phyloP scores from a whole-genome alignment of 2,113 vertebrate species.

The Amazona vittata region DNA sequence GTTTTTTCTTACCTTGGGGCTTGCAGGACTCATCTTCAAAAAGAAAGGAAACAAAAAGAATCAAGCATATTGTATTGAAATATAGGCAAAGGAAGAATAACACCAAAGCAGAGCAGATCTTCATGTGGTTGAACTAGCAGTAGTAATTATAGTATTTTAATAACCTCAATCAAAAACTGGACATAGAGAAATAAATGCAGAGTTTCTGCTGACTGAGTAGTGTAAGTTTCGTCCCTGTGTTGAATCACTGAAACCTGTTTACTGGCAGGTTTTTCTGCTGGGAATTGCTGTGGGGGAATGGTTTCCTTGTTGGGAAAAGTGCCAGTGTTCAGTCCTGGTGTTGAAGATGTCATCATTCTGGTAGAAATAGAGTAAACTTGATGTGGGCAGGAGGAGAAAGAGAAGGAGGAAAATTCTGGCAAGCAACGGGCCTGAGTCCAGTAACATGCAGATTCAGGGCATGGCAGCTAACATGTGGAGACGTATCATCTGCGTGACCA shows the following conservation, averaged over 20 bases:
- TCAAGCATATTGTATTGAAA: neutral
- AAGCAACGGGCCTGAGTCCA: fast-evolving
- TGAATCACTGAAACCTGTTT: neutral
- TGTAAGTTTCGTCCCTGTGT: neutral
- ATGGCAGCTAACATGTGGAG: neutral
- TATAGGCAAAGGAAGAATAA: neutral
- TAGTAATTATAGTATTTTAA: neutral
- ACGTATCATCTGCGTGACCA: neutral
- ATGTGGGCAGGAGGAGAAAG: neutral
- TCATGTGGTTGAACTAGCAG: neutral
- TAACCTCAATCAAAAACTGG: neutral
- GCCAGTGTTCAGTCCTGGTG: neutral
- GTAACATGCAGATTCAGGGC: neutral
- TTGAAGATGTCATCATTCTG: neutral
- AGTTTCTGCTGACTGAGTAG: neutral
- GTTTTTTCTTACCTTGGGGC: neutral
- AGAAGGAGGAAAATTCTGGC: neutral
- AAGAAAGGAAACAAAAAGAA: neutral
- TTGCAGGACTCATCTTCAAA: neutral
- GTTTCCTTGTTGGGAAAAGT: neutral
- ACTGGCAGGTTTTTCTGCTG: neutral
- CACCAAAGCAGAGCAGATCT: neutral
- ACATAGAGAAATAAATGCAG: neutral
- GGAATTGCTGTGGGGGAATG: neutral
- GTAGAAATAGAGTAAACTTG: neutral